These are phyloP conservation scores for Poeciliopsis infans DNA, from an alignment of 2,797 vertebrate genomes.

Conservation along the genomic window DNA sequence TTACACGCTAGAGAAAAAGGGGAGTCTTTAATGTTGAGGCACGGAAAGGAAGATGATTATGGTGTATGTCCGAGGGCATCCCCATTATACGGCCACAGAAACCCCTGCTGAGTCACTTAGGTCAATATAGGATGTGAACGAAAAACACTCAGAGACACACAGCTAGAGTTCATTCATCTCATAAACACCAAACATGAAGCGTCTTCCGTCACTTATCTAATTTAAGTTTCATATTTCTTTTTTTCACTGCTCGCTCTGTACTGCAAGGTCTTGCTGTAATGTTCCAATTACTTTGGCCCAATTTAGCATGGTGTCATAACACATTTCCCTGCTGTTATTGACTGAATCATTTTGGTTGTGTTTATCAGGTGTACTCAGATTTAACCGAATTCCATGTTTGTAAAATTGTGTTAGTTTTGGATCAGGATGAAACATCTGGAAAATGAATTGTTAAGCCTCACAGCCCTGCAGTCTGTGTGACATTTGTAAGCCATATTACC, in stretches of 20 bases:
- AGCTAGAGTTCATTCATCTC: slow-evolving; percentile 26
- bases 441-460: not conserved
- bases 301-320: not conserved
- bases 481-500: not conserved
- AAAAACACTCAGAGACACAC: slow-evolving; percentile 33
- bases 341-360: not conserved
- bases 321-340: not conserved
- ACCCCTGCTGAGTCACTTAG: slow-evolving; percentile 75
- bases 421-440: not conserved
- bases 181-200: not conserved
- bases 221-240: not conserved
- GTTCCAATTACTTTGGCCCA: not conserved
- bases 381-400: not conserved
- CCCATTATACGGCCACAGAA: slow-evolving; percentile 74
- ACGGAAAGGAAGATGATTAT: slow-evolving; percentile 81
- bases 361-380: not conserved
- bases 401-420: not conserved
- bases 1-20: slow-evolving; percentile 75
- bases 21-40: slow-evolving; percentile 75
- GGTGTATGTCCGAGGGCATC: slow-evolving; percentile 70
- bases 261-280: not conserved
- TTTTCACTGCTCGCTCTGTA: not conserved
- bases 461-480: not conserved
- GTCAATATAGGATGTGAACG: slow-evolving; percentile 67
- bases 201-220: slow-evolving; percentile 6